phyloP scores from a whole-genome alignment of 2,888 invertebrate species.

The Aphodius sticticus region DNA sequence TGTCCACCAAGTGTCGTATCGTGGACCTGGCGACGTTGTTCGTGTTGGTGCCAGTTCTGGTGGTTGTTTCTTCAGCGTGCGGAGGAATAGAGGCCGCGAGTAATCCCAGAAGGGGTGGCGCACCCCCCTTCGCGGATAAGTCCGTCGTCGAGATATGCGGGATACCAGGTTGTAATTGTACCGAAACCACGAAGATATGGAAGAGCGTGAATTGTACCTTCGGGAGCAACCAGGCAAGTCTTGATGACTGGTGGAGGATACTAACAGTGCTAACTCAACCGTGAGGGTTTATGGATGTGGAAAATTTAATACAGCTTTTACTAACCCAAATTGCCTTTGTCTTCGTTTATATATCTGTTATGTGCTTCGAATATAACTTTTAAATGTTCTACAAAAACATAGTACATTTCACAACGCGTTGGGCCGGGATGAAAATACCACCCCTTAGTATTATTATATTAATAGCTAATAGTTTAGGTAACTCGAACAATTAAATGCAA shows the following conservation, averaged over 20 bases:
- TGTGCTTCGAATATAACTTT: no score
- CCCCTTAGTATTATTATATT: no score
- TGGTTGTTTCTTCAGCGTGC: conserved; percentile 34
- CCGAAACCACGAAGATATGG: conserved; percentile 66
- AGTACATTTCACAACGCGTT: no score
- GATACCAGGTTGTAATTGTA: conserved; percentile 68
- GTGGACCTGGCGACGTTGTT: conserved; percentile 43
- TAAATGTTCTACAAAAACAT: no score
- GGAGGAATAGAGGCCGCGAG: conserved; percentile 51
- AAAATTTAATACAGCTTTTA: not conserved
- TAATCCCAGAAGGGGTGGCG: conserved; percentile 10
- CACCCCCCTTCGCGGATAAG: conserved; percentile 38
- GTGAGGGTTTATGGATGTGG: not conserved
- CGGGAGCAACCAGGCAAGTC: conserved; percentile 67
- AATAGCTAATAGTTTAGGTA: no score
- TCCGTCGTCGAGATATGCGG: conserved; percentile 61
- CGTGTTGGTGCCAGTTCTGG: conserved; percentile 41
- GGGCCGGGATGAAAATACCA: no score
- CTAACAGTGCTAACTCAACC: not conserved
- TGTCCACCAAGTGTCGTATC: conserved; percentile 42
- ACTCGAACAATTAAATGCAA: no score
- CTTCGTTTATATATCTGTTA: no score
- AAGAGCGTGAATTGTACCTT: conserved; percentile 72
- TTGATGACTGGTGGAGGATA: not conserved
- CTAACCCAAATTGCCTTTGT: not conserved